Base-by-base conservation (phyloP, 2,888 invertebrate genomes). In the Drosophila mayaguana region DNA sequence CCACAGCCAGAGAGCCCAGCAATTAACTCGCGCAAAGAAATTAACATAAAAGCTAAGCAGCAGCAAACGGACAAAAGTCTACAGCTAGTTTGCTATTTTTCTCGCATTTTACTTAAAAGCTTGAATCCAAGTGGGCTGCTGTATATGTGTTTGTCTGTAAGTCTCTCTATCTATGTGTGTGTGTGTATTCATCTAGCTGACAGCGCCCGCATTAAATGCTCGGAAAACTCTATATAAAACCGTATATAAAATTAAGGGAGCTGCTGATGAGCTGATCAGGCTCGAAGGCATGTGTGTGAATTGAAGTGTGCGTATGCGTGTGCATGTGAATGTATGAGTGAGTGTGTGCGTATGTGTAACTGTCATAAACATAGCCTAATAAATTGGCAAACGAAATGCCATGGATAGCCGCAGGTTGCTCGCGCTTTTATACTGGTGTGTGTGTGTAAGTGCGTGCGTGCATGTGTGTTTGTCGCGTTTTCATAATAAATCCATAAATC, bases 401-500 rank as follows among this genome's bases (percentile, higher is more conserved):
- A 69, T 68, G 81, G 76, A 73, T 66, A 75, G 73, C 80, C 63
- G 78, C 85, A 84, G 79, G 81, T 83, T 77, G 63, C 64, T 66
- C 68, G 59, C 54, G 45, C 54, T 28, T 46, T 18, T 48, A 16
- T 32, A 43, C 48, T 18, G 56, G 53, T 28, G 50, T 40, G 42
- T 43, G 71, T 60, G 63, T 50, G 38, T n/a, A n/a, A n/a, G n/a
- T 64, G 64, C 22, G 55, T 48, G 60, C 56, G 25, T 34, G 32
- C 20, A 59, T 62, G 66, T 69, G 65, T 54, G 45, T 22, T 45
- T 81, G 74, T 72, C 75, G 85, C 75, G 51, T 76, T 84, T 81
- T 84, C 80, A 82, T 86, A 81, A 86, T 84, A 85, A 85, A 86
- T 85, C 86, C 84, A 85, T 86, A 85, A 85, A 85, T 85, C 86